Percentiles rank a stretch among this genome's conserved stretches.
phyloP scores from a whole-genome alignment of 2,888 invertebrate species.

The Epistrophe grossulariae region DNA sequence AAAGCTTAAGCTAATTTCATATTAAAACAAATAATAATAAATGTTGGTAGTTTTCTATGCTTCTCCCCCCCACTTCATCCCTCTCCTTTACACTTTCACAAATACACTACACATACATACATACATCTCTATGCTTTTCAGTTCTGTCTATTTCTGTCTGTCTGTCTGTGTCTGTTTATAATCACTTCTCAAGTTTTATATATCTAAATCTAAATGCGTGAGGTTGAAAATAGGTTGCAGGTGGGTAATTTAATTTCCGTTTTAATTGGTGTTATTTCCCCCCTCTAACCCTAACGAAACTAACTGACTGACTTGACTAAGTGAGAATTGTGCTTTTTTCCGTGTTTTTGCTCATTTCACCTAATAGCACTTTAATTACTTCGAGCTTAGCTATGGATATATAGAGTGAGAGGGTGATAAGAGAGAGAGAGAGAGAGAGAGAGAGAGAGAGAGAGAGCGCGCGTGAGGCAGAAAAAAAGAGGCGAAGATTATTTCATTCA shows the following conservation, averaged over 20 bases:
- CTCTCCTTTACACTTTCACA: not conserved
- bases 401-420: too few relatives aligned
- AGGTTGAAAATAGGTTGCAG: slow-evolving; percentile 65
- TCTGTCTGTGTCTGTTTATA: slow-evolving; percentile 45
- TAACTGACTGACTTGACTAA: slow-evolving; percentile 30
- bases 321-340: slow-evolving; percentile 72
- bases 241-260: slow-evolving; percentile 75
- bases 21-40: slow-evolving; percentile 63
- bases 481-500: slow-evolving; percentile 37
- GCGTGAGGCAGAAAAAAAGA: not conserved
- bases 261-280: slow-evolving; percentile 72
- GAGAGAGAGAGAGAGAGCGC: not conserved
- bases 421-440: not conserved
- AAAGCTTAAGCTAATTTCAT: slow-evolving; percentile 70
- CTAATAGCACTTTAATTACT: slow-evolving; percentile 73
- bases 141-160: slow-evolving; percentile 12
- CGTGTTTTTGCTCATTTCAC: slow-evolving; percentile 50
- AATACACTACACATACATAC: not conserved
- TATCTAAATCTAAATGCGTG: slow-evolving; percentile 54
- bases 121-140: slow-evolving; percentile 5
- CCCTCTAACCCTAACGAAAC: slow-evolving; percentile 24
- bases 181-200: slow-evolving; percentile 65
- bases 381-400: slow-evolving; percentile 22
- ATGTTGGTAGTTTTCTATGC: slow-evolving; percentile 66
- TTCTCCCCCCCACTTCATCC: slow-evolving; percentile 8